These are phyloP conservation scores for Paelopatides confundens DNA, from an alignment of 53 echinoderm and acorn worm genomes.

Conservation along the genomic window DNA sequence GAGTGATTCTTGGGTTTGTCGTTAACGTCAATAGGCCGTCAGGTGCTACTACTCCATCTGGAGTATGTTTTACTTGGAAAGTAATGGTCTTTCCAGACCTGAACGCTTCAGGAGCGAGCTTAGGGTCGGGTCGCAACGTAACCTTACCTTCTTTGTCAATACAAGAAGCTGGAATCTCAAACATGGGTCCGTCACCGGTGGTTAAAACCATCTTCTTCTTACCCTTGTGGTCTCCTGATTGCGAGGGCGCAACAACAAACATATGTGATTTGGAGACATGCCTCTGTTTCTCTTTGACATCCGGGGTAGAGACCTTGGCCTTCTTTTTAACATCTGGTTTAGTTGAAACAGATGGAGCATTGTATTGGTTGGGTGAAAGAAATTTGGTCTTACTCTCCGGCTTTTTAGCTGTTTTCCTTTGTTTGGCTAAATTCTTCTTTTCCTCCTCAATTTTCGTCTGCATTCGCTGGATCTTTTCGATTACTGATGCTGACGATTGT, in stretches of 20 bases:
- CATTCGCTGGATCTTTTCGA: slow-evolving; percentile 34
- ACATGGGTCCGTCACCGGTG: slow-evolving; percentile 40
- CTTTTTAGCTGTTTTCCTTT: neutral
- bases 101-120: slow-evolving; percentile 69
- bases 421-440: neutral
- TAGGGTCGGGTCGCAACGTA: slow-evolving; percentile 68
- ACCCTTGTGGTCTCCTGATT: slow-evolving; percentile 17
- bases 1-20: slow-evolving; percentile 55
- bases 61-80: slow-evolving; percentile 71
- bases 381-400: neutral
- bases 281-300: slow-evolving; percentile 32
- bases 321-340: slow-evolving; percentile 19
- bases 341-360: neutral
- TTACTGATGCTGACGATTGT: slow-evolving; percentile 42
- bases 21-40: slow-evolving; percentile 77
- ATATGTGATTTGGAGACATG: slow-evolving; percentile 69
- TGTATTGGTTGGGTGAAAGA: slow-evolving; percentile 9
- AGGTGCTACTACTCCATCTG: slow-evolving; percentile 47
- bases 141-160: slow-evolving; percentile 67
- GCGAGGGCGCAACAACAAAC: slow-evolving; percentile 58
- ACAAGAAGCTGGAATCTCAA: slow-evolving; percentile 68
- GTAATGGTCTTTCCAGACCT: slow-evolving; percentile 78
- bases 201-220: slow-evolving; percentile 20
- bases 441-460: slow-evolving; percentile 50
- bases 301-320: slow-evolving; percentile 10